Conservation (phyloP, 2,113 vertebrate genomes). For the Onychorhynchus coronatus region DNA sequence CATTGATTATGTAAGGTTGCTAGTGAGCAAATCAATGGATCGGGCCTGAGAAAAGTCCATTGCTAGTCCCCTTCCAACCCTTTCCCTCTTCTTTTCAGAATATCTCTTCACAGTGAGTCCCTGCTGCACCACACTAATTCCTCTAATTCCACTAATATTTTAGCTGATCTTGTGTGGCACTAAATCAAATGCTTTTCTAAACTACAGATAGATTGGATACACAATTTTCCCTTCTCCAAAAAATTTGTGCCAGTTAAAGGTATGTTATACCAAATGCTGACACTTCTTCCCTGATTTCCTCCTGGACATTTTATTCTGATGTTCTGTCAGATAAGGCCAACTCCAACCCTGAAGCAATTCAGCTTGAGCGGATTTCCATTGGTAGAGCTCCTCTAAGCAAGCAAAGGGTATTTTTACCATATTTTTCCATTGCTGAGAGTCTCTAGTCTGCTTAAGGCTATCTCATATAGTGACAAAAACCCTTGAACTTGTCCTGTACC, state of each 20-base stretch:
- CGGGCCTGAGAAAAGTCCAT: background rate
- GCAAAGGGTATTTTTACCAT: background rate
- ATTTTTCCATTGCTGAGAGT: background rate
- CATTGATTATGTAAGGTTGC: background rate
- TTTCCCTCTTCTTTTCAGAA: background rate
- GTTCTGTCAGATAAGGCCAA: background rate
- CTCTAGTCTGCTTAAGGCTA: background rate
- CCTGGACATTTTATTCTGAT: background rate
- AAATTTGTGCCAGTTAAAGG: background rate
- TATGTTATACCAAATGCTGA: background rate
- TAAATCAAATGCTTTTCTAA: background rate
- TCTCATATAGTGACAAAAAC: background rate
- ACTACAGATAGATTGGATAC: background rate
- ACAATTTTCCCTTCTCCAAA: background rate
- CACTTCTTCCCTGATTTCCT: background rate
- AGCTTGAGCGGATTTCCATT: background rate
- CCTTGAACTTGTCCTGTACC: background rate
- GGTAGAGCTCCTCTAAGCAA: background rate
- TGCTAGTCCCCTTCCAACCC: background rate
- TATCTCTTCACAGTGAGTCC: background rate
- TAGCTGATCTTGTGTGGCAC: background rate
- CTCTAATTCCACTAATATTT: background rate
- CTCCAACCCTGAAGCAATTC: background rate
- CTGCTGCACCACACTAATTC: background rate
- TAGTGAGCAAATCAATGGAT: background rate